phyloP scores from a whole-genome alignment of 2,113 vertebrate species.

The Aptenodytes forsteri region DNA sequence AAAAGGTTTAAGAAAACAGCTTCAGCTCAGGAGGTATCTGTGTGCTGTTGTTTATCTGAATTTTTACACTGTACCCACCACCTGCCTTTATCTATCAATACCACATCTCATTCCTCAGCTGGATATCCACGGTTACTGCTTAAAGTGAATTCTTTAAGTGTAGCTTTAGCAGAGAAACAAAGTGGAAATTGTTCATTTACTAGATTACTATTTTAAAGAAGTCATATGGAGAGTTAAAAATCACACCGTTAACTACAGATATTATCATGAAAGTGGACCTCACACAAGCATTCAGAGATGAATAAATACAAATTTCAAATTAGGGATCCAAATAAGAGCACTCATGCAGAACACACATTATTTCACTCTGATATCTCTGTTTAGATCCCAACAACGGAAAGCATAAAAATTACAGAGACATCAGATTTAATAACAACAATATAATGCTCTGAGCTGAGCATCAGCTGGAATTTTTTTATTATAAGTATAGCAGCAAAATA shows the following conservation, averaged over 20 bases:
- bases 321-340: not conserved
- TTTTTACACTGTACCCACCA: not conserved
- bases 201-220: not conserved
- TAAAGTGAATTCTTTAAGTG: not conserved
- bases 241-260: accelerated
- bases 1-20: not conserved
- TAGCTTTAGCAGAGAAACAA: not conserved
- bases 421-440: not conserved
- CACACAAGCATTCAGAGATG: not conserved
- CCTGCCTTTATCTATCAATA: not conserved
- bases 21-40: not conserved
- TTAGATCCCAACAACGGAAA: not conserved
- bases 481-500: not conserved
- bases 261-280: not conserved
- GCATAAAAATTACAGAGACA: not conserved
- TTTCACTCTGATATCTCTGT: not conserved
- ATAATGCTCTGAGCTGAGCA: not conserved
- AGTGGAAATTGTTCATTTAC: not conserved
- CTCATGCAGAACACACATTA: not conserved
- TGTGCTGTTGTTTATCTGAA: not conserved
- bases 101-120: not conserved
- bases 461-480: not conserved
- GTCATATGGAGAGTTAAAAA: not conserved
- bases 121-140: not conserved
- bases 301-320: not conserved